A percentile compares a stretch with the other conserved stretches of the same genome.
Evolutionary conservation across 2,797 vertebrate species (phyloP).

Genomic region (Dermochelys coriacea): DNA sequence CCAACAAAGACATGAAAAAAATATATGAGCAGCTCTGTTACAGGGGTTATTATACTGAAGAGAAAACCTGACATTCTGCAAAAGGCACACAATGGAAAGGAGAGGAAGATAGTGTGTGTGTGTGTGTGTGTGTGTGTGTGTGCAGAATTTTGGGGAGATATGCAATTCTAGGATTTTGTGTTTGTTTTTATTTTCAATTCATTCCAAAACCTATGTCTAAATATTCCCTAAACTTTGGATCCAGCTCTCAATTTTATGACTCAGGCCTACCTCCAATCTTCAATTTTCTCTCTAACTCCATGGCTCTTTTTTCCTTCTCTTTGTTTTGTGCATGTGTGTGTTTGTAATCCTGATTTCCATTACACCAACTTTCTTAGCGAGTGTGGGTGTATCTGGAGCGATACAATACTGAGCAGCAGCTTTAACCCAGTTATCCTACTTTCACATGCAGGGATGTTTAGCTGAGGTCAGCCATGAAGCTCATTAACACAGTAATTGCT

Average conservation of each 20-base stretch:
- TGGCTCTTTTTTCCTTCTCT: not conserved
- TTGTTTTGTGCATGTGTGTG: not conserved
- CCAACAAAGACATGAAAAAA: conserved; percentile 22
- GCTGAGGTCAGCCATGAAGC: not conserved
- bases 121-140: rapidly evolving
- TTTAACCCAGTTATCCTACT: not conserved
- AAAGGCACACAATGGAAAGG: not conserved
- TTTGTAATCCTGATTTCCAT: not conserved
- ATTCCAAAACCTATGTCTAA: not conserved
- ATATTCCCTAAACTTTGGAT: not conserved
- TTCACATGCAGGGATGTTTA: not conserved
- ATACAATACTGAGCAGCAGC: not conserved
- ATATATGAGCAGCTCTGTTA: conserved; percentile 21
- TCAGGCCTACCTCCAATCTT: not conserved
- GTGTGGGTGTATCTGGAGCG: not conserved
- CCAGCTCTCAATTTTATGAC: not conserved
- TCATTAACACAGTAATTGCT: not conserved
- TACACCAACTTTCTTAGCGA: not conserved
- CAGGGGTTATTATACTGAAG: conserved; percentile 37
- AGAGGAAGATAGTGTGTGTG: not conserved
- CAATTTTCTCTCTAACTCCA: not conserved
- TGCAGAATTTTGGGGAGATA: rapidly evolving
- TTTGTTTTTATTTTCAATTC: not conserved
- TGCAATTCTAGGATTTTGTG: not conserved
- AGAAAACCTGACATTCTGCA: conserved; percentile 49